Evolutionary conservation across 2,113 vertebrate genomes (phyloP).

Genomic region (Aptenodytes forsteri): DNA sequence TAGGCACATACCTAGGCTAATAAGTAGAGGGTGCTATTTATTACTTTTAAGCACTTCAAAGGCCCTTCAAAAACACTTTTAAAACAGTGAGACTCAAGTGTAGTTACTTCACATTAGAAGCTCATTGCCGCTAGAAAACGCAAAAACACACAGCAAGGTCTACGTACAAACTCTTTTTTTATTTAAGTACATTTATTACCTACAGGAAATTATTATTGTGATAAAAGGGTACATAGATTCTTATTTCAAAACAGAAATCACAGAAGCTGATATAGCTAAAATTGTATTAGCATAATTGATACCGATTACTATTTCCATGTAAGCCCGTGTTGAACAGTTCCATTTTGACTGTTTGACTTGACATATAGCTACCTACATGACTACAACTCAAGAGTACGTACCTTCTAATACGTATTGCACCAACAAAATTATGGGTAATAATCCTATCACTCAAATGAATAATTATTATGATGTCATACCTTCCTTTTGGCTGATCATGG

Average conservation of each 20-base stretch:
- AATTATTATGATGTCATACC: neutral
- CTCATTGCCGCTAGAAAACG: neutral
- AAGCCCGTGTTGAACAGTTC: neutral
- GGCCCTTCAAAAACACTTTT: slow-evolving; percentile 36
- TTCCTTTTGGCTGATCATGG: neutral
- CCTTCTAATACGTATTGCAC: neutral
- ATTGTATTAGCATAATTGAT: neutral
- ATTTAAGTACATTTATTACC: neutral
- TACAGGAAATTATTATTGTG: neutral
- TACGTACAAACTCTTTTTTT: neutral
- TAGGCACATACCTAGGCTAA: slow-evolving; percentile 29
- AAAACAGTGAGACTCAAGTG: neutral
- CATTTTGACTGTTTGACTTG: neutral
- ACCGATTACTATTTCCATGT: neutral
- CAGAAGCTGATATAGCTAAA: neutral
- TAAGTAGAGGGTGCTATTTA: slow-evolving; percentile 48
- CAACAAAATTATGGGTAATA: neutral
- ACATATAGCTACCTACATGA: neutral
- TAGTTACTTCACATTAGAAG: neutral
- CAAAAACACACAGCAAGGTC: neutral
- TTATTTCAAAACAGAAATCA: neutral
- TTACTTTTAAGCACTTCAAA: slow-evolving; percentile 47
- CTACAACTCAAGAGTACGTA: neutral
- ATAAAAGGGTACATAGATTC: neutral
- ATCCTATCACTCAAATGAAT: neutral